Evolutionary conservation across 2,113 vertebrate species (phyloP).

Genomic region (Setophaga coronata): DNA sequence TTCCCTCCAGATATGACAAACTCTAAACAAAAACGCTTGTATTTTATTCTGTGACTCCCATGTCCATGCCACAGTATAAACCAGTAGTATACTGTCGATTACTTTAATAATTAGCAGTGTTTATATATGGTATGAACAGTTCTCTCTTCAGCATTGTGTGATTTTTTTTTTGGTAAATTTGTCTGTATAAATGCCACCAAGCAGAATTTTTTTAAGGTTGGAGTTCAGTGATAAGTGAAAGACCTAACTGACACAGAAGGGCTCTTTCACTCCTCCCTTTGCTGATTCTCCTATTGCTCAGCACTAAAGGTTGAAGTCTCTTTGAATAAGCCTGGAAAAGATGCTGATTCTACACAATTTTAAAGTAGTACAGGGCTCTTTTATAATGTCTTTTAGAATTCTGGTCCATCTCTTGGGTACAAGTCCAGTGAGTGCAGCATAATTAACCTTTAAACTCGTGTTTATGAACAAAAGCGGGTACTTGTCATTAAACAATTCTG

Average conservation of each 20-base stretch:
- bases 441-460: not conserved
- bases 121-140: not conserved
- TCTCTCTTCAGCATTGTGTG: not conserved
- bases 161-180: not conserved
- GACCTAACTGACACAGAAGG: not conserved
- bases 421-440: not conserved
- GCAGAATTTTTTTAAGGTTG: not conserved
- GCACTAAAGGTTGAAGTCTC: not conserved
- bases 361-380: not conserved
- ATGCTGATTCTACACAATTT: not conserved
- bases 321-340: not conserved
- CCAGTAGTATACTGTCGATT: not conserved
- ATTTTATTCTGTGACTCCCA: not conserved
- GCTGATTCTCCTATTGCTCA: not conserved
- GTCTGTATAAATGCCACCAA: not conserved
- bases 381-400: not conserved
- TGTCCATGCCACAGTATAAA: not conserved
- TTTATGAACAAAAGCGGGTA: not conserved
- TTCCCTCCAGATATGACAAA: not conserved
- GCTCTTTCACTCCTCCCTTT: not conserved
- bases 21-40: not conserved
- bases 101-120: not conserved
- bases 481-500: not conserved
- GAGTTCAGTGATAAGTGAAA: not conserved
- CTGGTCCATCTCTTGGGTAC: not conserved